phyloP scores from a whole-genome alignment of 2,888 invertebrate species.

The Drosophila atripex region DNA sequence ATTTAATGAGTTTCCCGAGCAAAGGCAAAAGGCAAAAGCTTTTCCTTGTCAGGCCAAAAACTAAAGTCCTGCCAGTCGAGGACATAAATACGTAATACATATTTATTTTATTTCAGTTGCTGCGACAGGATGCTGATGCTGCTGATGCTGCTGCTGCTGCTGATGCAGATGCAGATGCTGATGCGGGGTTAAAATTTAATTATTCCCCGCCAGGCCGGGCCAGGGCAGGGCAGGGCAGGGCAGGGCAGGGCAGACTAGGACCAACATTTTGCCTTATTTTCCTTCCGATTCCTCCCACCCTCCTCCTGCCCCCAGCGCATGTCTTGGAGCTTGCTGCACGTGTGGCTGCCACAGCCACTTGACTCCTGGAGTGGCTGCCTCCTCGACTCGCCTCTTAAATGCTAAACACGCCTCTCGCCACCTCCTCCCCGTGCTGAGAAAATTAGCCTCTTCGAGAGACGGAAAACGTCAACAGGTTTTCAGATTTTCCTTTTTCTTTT shows the following conservation, averaged over 20 bases:
- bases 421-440: not conserved
- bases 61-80: slow-evolving; percentile 14
- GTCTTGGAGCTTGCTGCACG: slow-evolving; percentile 53
- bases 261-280: no score
- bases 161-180: not conserved
- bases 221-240: no score
- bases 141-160: slow-evolving; percentile 7
- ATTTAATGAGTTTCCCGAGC: slow-evolving; percentile 62
- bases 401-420: slow-evolving; percentile 29
- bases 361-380: slow-evolving; percentile 77
- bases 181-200: slow-evolving; percentile 15
- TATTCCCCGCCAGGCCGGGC: no score
- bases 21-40: slow-evolving; percentile 33
- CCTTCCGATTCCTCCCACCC: no score
- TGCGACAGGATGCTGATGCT: slow-evolving; percentile 19
- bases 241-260: no score
- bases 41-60: slow-evolving; percentile 29
- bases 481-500: not conserved
- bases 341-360: slow-evolving; percentile 71
- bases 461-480: not conserved
- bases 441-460: slow-evolving; percentile 20
- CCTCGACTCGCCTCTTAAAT: slow-evolving; percentile 24
- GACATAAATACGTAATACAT: not conserved
- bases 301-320: no score
- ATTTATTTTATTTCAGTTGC: not conserved